These are phyloP conservation scores for Dendropsophus ebraccatus DNA, from an alignment of 2,113 vertebrate genomes.

Conservation along the genomic window DNA sequence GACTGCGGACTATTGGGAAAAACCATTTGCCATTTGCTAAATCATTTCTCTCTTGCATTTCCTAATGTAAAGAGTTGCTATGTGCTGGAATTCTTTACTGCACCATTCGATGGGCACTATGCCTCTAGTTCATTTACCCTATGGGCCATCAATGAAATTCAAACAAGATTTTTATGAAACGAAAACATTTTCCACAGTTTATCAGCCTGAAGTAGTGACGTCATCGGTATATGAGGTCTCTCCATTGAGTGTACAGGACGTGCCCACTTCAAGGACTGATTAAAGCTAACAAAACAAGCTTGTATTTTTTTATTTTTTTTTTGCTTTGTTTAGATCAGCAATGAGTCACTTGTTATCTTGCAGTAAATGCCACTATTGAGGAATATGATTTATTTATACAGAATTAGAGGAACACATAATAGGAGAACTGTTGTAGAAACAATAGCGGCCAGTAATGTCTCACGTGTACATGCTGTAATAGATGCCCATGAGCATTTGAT, in stretches of 20 bases:
- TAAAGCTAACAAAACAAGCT: constrained; percentile 2
- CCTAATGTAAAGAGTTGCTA: no score
- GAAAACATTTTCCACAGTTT: background rate
- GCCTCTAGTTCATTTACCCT: no score
- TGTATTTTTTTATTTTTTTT: no score
- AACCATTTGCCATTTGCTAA: no score
- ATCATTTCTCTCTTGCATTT: no score
- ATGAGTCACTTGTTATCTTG: constrained; percentile 44
- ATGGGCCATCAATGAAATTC: background rate
- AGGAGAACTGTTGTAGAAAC: constrained; percentile 16
- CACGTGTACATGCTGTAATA: background rate
- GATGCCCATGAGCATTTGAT: background rate
- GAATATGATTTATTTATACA: constrained; percentile 36
- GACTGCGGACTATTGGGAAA: no score
- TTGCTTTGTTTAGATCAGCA: constrained; percentile 26
- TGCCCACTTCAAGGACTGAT: constrained; percentile 1
- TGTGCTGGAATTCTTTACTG: no score
- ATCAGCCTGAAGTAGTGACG: background rate
- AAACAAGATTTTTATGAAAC: background rate
- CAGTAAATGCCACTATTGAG: constrained; percentile 35
- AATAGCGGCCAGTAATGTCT: constrained; percentile 11
- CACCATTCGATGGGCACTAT: no score
- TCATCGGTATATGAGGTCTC: background rate
- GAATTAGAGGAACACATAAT: constrained; percentile 25
- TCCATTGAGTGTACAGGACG: background rate